Evolutionary conservation across 2,113 vertebrate species (phyloP).

Genomic region (Pteruthius melanotis): DNA sequence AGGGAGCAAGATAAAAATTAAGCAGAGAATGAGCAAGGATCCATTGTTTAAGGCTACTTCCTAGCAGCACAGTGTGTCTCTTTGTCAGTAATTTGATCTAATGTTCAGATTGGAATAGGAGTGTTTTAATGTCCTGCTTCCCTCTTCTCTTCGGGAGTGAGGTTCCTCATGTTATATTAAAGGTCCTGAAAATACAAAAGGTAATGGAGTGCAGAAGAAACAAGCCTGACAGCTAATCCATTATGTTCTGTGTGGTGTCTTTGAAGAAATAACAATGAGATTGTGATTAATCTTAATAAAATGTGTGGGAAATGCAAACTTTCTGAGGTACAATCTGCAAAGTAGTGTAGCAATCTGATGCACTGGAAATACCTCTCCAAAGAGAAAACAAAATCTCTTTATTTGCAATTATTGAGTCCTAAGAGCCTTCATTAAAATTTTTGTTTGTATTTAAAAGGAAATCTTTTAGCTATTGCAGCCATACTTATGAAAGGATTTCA

Average conservation of each 20-base stretch:
- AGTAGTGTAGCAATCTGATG: not conserved
- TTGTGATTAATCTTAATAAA: slow-evolving; percentile 19
- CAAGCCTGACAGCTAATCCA: not conserved
- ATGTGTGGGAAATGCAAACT: not conserved
- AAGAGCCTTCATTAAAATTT: not conserved
- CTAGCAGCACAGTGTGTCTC: not conserved
- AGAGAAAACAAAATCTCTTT: not conserved
- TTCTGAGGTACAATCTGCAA: not conserved
- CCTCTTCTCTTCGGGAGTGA: not conserved
- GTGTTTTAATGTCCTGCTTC: not conserved
- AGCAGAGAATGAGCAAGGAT: not conserved
- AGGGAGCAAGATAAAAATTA: not conserved
- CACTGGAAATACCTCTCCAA: not conserved
- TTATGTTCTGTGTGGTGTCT: not conserved
- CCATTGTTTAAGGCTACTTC: not conserved
- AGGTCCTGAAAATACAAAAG: not conserved
- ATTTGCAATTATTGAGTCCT: not conserved
- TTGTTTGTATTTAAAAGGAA: not conserved
- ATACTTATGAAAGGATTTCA: not conserved
- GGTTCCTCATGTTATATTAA: not conserved
- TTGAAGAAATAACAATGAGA: not conserved
- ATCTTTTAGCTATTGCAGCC: not conserved
- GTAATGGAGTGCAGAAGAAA: not conserved
- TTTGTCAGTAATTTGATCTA: not conserved
- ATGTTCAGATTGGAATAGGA: not conserved